These are phyloP conservation scores for Scolopax bukidnonensis DNA, from an alignment of 2,797 vertebrate species.

Conservation along the genomic window DNA sequence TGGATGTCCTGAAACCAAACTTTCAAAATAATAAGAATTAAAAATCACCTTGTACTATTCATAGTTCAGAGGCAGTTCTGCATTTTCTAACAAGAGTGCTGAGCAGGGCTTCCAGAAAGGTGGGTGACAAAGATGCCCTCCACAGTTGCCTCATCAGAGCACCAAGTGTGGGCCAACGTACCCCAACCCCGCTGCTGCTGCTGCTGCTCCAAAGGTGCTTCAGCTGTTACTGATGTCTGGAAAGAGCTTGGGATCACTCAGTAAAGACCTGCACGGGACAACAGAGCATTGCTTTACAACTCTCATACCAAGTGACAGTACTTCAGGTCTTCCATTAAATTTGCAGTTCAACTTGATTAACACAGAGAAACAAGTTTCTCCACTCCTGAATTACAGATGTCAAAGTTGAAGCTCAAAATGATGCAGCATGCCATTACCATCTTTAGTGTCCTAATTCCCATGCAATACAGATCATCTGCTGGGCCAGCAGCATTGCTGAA, in stretches of 20 bases:
- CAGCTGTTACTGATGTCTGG: not conserved
- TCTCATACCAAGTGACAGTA: not conserved
- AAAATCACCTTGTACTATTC: not conserved
- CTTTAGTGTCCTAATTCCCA: not conserved
- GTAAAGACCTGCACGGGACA: not conserved
- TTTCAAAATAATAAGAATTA: not conserved
- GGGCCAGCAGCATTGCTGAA: not conserved
- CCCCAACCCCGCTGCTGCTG: not conserved
- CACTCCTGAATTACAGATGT: not conserved
- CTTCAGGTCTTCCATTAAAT: not conserved
- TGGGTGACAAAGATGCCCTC: rapidly evolving
- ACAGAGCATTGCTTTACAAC: not conserved
- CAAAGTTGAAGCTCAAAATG: not conserved
- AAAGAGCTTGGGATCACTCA: not conserved
- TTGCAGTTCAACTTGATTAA: not conserved
- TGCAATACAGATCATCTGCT: not conserved
- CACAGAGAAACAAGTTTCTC: not conserved
- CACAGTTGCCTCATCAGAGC: not conserved
- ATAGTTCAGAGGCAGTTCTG: not conserved
- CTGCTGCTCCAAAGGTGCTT: not conserved
- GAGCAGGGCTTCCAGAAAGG: not conserved
- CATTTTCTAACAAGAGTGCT: not conserved
- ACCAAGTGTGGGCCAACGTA: not conserved
- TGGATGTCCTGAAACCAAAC: not conserved
- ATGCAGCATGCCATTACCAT: not conserved